Percentiles rank a stretch among this genome's conserved stretches.
These are phyloP conservation scores for Hirtodrosophila cameraria DNA, from an alignment of 2,888 invertebrate species.

Conservation along the genomic window DNA sequence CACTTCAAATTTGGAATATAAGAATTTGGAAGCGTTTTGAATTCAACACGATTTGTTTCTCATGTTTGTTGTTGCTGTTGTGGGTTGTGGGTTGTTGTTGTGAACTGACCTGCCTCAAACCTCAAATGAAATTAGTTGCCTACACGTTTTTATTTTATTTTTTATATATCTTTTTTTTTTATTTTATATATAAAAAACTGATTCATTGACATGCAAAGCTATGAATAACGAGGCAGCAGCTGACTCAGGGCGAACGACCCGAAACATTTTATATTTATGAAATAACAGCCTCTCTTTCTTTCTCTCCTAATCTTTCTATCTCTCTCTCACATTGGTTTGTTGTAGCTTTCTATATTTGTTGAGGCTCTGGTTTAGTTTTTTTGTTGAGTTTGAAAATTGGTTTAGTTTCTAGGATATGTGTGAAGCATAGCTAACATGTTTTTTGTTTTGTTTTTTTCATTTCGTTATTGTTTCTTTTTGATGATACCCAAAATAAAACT, in stretches of 20 bases:
- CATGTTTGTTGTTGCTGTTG: conserved; percentile 20
- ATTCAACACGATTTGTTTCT: conserved; percentile 19
- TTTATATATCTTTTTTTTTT: conserved; percentile 19
- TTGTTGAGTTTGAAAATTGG: conserved; percentile 29
- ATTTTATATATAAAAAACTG: conserved; percentile 38
- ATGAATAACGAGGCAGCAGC: conserved; percentile 43
- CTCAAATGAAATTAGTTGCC: conserved; percentile 46
- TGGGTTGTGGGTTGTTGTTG: conserved; percentile 16
- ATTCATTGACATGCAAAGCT: conserved; percentile 68
- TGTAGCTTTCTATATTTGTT: neutral
- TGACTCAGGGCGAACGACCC: conserved; percentile 37
- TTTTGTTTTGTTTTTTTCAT: conserved; percentile 6
- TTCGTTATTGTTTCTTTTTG: conserved; percentile 27
- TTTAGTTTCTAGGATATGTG: conserved; percentile 28
- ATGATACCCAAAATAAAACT: conserved; percentile 30
- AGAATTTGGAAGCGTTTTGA: conserved; percentile 33
- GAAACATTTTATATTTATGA: conserved; percentile 29
- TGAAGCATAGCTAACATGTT: conserved; percentile 4
- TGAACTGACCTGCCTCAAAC: conserved; percentile 66
- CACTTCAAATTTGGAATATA: conserved; percentile 55
- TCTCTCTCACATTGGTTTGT: neutral
- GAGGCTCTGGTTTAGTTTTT: conserved; percentile 8
- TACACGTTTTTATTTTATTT: conserved; percentile 27
- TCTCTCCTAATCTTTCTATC: neutral
- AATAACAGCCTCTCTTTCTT: conserved; percentile 3